Base-by-base conservation (phyloP, 2,888 invertebrate species). In the Temnothorax unifasciatus region DNA sequence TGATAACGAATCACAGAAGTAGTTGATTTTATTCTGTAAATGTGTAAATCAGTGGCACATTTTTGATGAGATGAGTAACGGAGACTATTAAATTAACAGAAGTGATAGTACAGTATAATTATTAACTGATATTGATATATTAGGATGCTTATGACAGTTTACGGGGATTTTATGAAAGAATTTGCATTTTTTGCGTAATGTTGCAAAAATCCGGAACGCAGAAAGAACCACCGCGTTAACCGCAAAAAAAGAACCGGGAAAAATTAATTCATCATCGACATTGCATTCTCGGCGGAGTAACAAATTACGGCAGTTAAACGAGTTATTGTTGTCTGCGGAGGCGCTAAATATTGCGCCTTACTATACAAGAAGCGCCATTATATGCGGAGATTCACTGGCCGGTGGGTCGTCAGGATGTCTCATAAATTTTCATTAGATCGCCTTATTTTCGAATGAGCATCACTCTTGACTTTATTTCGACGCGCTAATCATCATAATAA, bases 401-500 rank as follows among this genome's bases (percentile, higher is more conserved):
- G 54, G n/a, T 73, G 44, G 3, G 1, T 41, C 29, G 50, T 9
- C 64, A 38, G 34, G 18, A 34, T 57, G 11, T 59, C 38, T 79
- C 66, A 79, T 79, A 66, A 77, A 83, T 79, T 83, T 82, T 77
- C 38, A 66, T 47, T 82, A 66, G 47, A 34, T 25, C 11, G 57
- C 5, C 47, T 63, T 57, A 66, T 79, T 83, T 79, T 83, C 34
- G n/a, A 47, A 13, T 18, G 8, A 9, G 29, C 18, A 34, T 47
- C 18, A 50, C 21, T 76, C 11, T 38, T 50, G 52, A 21, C 8
- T 79, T 79, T 59, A 41, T 57, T 71, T 34, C 57, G 21, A 59
- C 21, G 8, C 9, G 21, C 18, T 71, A 59, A 79, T 79, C 11
- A 68, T 13, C 52, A 47, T 79, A 73, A 79, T 18, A 73, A 54